phyloP scores from a whole-genome alignment of 23 tunicate genomes.

The Halocynthia aurantium region DNA sequence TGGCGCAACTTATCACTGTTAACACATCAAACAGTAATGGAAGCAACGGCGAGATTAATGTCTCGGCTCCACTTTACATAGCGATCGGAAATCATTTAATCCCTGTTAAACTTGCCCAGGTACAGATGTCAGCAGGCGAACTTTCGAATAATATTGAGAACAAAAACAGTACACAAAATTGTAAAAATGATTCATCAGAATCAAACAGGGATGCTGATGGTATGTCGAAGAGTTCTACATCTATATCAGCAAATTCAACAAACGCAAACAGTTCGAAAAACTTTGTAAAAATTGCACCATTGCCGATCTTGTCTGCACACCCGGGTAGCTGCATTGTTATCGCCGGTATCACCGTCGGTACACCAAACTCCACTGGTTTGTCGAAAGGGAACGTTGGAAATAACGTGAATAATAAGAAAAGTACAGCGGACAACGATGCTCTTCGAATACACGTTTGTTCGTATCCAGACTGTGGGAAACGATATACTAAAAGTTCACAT shows the following conservation, averaged over 20 bases:
- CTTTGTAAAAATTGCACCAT: slow-evolving; percentile 69
- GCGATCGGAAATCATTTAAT: slow-evolving; percentile 59
- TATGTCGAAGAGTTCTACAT: too few species aligned
- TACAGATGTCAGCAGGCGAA: slow-evolving; percentile 16
- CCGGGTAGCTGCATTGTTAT: slow-evolving; percentile 70
- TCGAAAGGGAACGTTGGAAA: not conserved
- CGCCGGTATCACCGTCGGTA: slow-evolving; percentile 55
- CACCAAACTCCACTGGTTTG: not conserved
- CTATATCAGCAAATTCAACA: not conserved
- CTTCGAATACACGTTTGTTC: slow-evolving; percentile 66
- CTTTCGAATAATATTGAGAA: not conserved
- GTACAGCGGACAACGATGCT: slow-evolving; percentile 32
- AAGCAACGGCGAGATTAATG: not conserved
- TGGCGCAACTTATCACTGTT: slow-evolving; percentile 78
- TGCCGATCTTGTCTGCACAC: slow-evolving; percentile 53
- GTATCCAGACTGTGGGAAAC: slow-evolving; percentile 64
- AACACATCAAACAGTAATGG: slow-evolving; percentile 20
- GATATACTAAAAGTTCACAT: slow-evolving; percentile 89
- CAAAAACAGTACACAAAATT: too few species aligned
- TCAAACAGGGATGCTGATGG: too few species aligned
- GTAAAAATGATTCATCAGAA: too few species aligned
- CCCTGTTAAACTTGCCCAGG: slow-evolving; percentile 73
- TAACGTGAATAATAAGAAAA: not conserved
- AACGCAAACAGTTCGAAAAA: slow-evolving; percentile 23
- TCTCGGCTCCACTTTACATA: slow-evolving; percentile 52